Base-by-base conservation (phyloP, 2,888 invertebrate genomes). In the Corbicula japonica region DNA sequence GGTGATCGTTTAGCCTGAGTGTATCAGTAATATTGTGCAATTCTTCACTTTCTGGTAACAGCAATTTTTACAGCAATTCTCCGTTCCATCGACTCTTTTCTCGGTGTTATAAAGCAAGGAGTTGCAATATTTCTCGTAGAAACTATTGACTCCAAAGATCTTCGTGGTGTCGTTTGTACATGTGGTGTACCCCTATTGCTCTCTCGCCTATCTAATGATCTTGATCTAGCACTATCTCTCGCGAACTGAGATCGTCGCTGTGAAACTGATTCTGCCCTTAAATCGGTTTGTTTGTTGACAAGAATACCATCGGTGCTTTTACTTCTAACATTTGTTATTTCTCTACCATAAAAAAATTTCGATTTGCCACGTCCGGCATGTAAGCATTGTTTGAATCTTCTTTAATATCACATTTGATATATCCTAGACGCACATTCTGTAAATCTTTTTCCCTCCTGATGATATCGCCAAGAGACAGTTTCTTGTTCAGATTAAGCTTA, bases 21-120 rank as follows among this genome's bases (percentile, higher is more conserved):
- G 56, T 48, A 35, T 44, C 56, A 15, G 74, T 74, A 8, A 74
- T 74, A 46, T 74, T 66, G 35, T 35, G 41, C 10, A 3, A 34
- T 15, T 28, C 18, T 8, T 23, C 10, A 32, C 54, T 28, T 15
- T 21, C 26, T 21, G 63, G 72, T 30, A 73, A n/a, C n/a, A 52
- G 8, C 52, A 6, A 23, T 18, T 41, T 62, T 72, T 30, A 30
- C 32, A n/a, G 62, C 71, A 10, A 71, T 26, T 34, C 61, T 46
- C 41, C 62, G 50, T 18, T 71, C 61, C 61, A 71, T 54, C 4
- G 71, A 41, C 18, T 50, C 60, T 2, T 58, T 21, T 23, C 52
- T 71, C 23, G 62, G 52, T 4, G 71, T 46, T 54, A 38, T 6
- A 41, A 61, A 48, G 5, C n/a, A 41, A 1, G 71, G 52, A 34